Evolutionary conservation across 2,113 vertebrate species (phyloP).

Genomic region (Nanorana parkeri): DNA sequence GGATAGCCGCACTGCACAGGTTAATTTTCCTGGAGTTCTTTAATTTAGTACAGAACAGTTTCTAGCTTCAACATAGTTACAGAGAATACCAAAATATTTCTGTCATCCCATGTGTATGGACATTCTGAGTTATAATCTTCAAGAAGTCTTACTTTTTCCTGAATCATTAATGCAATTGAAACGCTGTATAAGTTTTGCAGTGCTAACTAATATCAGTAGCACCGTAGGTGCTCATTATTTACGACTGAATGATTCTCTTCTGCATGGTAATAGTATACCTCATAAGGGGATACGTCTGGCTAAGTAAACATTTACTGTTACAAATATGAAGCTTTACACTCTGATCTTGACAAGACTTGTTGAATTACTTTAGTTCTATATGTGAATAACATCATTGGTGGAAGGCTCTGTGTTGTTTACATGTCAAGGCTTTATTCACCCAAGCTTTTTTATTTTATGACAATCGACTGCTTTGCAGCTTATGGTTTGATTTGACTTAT

Average conservation of each 20-base stretch:
- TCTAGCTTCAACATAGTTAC: background rate
- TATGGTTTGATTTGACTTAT: no score
- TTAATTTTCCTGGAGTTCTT: no score
- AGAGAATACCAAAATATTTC: background rate
- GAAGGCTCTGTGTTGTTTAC: no score
- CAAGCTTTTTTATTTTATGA: no score
- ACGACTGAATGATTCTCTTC: background rate
- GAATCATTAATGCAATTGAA: constrained; percentile 34
- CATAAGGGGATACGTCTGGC: background rate
- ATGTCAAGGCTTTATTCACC: no score
- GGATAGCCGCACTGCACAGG: no score
- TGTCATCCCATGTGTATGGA: background rate
- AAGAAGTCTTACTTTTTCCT: constrained; percentile 11
- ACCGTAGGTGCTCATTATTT: constrained; percentile 46
- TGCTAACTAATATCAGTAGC: constrained; percentile 36
- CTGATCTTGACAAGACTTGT: no score
- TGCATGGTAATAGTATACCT: constrained; percentile 12
- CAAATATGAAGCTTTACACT: background rate
- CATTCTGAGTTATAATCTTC: constrained; percentile 26
- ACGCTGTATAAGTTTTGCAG: constrained; percentile 36
- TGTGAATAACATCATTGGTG: no score
- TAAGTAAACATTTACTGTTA: background rate
- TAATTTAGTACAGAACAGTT: background rate
- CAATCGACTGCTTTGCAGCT: no score
- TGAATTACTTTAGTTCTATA: no score